Base-by-base conservation (phyloP, 2,113 vertebrate species). In the Etheostoma cragini region DNA sequence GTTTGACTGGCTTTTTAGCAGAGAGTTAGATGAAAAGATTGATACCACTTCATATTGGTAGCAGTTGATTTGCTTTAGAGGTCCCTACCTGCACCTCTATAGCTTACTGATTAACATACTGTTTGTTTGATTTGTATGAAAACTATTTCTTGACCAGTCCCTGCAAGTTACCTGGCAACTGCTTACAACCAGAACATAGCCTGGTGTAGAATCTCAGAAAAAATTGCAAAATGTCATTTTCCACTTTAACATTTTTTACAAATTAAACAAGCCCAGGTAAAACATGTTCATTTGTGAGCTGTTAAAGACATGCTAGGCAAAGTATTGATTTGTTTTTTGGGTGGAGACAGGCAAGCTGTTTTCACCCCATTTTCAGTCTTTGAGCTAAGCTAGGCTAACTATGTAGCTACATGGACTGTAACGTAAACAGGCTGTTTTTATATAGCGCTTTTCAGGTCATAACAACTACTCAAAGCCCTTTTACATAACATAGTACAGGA, bases 311-410 rank as follows among this genome's bases (percentile, higher is more conserved):
- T 21, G 38, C 22, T 71, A 10, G 17, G 42, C 3, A 11, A 11
- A 42, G 11, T 42, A 42, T 2, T 2, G 10, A 2, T 42, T 42
- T 11, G 38, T 42, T 42, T 42, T 42, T 42, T 42, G 38, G 38
- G 10, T 42, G 2, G 38, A 42, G 2, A 10, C 38, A 33, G 4
- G 22, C 42, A 16, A 21, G 38, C n/a, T 11, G 33, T n/a, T 56
- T 56, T 38, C 22, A 16, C 4, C 4, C 2, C 5, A 14, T 58
- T 26, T n/a, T 30, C 19, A 35, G 13, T 49, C 45, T 60, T 68
- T 60, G 10, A 16, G 53, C 52, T 17, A 53, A 42, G 30, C 57
- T 78, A 78, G 6, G 66, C 33, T 69, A 78, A 42, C 30, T 1
- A 1, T 11, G 17, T 14, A 38, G 21, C 26, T 17, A 17, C 30